phyloP scores from a whole-genome alignment of 2,797 vertebrate species.

The Poeciliopsis gracilis region DNA sequence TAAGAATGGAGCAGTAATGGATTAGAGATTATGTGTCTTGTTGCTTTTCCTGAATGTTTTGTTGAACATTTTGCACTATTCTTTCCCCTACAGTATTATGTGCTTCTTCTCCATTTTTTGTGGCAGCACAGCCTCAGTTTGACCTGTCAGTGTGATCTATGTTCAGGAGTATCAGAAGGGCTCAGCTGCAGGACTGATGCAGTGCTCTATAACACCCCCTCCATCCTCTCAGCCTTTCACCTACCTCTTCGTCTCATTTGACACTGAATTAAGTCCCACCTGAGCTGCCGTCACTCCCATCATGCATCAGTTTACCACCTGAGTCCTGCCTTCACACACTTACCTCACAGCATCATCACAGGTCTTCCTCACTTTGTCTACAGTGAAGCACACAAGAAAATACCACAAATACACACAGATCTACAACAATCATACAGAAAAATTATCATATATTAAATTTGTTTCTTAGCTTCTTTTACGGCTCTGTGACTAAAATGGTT shows the following conservation, averaged over 20 bases:
- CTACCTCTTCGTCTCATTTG: slow-evolving; percentile 71
- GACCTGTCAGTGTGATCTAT: slow-evolving; percentile 66
- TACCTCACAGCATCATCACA: slow-evolving; percentile 40
- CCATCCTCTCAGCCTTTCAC: slow-evolving; percentile 18
- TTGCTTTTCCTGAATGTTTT: slow-evolving; percentile 6
- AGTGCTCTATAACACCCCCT: slow-evolving; percentile 39
- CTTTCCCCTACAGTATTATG: neutral
- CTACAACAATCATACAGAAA: neutral
- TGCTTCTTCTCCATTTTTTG: neutral
- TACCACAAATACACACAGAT: neutral
- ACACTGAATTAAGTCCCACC: slow-evolving; percentile 80
- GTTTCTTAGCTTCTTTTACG: slow-evolving; percentile 16
- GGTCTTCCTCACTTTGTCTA: slow-evolving; percentile 11
- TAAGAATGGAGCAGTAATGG: slow-evolving; percentile 10
- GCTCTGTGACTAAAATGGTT: slow-evolving; percentile 15
- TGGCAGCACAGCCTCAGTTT: neutral
- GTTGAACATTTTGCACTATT: neutral
- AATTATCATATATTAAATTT: slow-evolving; percentile 35
- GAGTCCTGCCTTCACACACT: slow-evolving; percentile 40
- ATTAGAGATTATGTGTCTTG: slow-evolving; percentile 37
- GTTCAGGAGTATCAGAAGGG: slow-evolving; percentile 40
- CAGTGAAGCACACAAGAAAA: slow-evolving; percentile 7
- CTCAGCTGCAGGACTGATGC: slow-evolving; percentile 70
- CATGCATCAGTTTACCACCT: slow-evolving; percentile 73
- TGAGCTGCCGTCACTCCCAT: slow-evolving; percentile 72